These are phyloP conservation scores for Percina caprodes DNA, from an alignment of 2,113 vertebrate genomes.

Conservation along the genomic window DNA sequence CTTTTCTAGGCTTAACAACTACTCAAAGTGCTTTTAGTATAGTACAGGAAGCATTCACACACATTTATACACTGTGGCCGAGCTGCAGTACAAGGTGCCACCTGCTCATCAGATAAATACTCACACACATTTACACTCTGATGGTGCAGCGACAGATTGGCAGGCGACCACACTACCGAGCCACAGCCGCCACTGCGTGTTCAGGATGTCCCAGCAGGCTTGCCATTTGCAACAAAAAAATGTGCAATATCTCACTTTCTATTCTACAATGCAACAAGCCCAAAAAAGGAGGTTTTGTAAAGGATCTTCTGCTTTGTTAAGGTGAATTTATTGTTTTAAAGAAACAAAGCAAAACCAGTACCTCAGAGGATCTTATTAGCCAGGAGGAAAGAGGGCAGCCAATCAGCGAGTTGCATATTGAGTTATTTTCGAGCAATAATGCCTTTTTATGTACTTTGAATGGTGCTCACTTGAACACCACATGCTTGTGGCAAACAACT, in stretches of 20 bases:
- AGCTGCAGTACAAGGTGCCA: too few species aligned
- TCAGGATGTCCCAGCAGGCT: background rate
- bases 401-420: conserved; percentile 14
- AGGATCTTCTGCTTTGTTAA: conserved; percentile 11
- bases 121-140: too few species aligned
- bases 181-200: background rate
- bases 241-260: background rate
- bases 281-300: conserved; percentile 5
- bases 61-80: too few species aligned
- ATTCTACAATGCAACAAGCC: background rate
- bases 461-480: background rate
- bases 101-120: too few species aligned
- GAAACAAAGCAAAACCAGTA: conserved; percentile 4
- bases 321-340: conserved; percentile 32
- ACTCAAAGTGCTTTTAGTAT: too few species aligned
- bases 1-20: too few species aligned
- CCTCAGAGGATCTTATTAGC: conserved; percentile 4
- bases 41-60: too few species aligned
- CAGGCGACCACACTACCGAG: too few species aligned
- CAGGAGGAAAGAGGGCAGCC: conserved; percentile 9
- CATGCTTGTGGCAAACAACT: background rate
- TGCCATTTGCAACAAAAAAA: background rate
- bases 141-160: too few species aligned
- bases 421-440: conserved; percentile 12
- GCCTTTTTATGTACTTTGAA: conserved; percentile 9